Conservation (phyloP, 2,797 vertebrate species). For the Danio jaintianensis region DNA sequence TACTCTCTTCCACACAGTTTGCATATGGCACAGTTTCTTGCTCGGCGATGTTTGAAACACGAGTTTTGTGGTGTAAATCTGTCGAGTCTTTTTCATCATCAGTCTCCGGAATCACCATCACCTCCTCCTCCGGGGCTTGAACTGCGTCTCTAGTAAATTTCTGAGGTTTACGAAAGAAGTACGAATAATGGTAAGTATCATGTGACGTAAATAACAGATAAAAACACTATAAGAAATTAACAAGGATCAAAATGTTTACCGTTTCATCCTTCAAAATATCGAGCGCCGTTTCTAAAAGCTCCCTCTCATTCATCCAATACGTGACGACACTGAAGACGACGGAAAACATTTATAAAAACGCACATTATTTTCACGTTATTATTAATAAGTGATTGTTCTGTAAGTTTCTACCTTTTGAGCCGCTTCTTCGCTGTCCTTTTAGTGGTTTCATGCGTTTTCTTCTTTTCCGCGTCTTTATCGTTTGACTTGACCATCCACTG, state of each 20-base stretch:
- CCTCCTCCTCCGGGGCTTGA: neutral
- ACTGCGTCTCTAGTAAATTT: slow-evolving; percentile 14
- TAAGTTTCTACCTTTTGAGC: slow-evolving; percentile 4
- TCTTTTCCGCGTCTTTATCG: neutral
- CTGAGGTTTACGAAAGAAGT: slow-evolving; percentile 13
- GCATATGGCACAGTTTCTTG: slow-evolving; percentile 64
- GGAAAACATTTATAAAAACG: slow-evolving; percentile 47
- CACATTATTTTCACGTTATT: neutral
- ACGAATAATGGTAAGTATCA: neutral
- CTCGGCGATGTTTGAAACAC: slow-evolving; percentile 68
- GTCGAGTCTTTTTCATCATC: slow-evolving; percentile 58
- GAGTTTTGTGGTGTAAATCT: slow-evolving; percentile 27
- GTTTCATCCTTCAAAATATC: slow-evolving; percentile 42
- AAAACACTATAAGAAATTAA: neutral
- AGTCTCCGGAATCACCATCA: slow-evolving; percentile 27
- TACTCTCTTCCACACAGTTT: neutral
- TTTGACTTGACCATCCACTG: slow-evolving; percentile 54
- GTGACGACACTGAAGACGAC: slow-evolving; percentile 27
- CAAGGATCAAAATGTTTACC: slow-evolving; percentile 49
- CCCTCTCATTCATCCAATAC: slow-evolving; percentile 79
- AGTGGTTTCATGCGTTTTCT: neutral
- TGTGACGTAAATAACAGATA: neutral
- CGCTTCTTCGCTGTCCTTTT: neutral
- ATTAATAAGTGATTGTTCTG: neutral
- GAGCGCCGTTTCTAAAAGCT: slow-evolving; percentile 72